Conservation (phyloP, 2,113 vertebrate species). For the Suricata suricatta region DNA sequence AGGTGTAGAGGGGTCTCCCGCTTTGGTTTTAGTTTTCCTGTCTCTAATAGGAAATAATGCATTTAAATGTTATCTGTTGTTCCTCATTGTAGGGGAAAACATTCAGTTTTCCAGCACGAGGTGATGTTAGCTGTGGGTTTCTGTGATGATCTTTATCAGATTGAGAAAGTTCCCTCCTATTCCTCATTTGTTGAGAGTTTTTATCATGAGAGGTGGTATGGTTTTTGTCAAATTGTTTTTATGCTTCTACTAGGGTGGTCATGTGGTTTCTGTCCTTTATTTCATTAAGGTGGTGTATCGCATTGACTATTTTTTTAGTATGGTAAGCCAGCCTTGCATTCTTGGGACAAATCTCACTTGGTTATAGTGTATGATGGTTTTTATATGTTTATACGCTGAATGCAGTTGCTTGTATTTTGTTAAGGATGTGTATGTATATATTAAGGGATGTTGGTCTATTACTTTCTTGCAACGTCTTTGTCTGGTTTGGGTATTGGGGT, state of each 20-base stretch:
- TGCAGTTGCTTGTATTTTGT: neutral
- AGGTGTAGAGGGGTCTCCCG: neutral
- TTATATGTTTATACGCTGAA: neutral
- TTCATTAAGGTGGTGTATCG: neutral
- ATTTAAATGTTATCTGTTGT: neutral
- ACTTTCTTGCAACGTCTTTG: neutral
- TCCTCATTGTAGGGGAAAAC: neutral
- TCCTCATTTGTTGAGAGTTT: constrained; percentile 8
- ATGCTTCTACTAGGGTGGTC: neutral
- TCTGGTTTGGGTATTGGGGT: neutral
- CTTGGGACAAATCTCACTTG: neutral
- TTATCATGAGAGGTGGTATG: neutral
- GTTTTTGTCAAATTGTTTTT: constrained; percentile 6
- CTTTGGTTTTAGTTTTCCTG: neutral
- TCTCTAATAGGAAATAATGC: neutral
- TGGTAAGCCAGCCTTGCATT: neutral
- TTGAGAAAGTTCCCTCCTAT: neutral
- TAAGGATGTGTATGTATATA: neutral
- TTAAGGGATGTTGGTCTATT: neutral
- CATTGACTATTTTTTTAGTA: neutral
- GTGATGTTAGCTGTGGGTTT: neutral
- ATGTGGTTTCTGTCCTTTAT: neutral
- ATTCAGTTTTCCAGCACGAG: neutral
- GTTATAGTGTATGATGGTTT: neutral
- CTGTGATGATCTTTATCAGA: neutral